Evolutionary conservation across 2,888 invertebrate genomes (phyloP).

Genomic region (Cantharis rustica): DNA sequence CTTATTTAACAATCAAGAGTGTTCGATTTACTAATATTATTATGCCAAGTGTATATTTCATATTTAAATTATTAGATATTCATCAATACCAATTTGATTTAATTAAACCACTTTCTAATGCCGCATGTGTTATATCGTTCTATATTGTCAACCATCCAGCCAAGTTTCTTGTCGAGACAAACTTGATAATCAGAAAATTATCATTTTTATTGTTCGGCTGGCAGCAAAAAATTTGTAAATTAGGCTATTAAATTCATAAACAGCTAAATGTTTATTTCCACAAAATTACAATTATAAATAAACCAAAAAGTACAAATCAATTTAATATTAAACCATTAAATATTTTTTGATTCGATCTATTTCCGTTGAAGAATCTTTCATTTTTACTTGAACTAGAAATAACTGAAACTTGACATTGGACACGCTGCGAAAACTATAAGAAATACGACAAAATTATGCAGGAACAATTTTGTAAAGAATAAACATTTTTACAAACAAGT

Average conservation of each 20-base stretch:
- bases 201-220: not conserved
- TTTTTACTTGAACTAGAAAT: too few relatives aligned
- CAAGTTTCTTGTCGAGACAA: not conserved
- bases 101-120: not conserved
- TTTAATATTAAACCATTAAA: too few relatives aligned
- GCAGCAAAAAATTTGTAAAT: not conserved
- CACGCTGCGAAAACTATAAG: too few relatives aligned
- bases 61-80: not conserved
- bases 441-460: too few relatives aligned
- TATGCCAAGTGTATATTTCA: not conserved
- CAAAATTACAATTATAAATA: too few relatives aligned
- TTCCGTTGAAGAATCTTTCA: too few relatives aligned
- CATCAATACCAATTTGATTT: not conserved
- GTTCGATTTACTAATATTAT: not conserved
- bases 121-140: not conserved
- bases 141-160: not conserved
- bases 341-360: too few relatives aligned
- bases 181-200: not conserved
- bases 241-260: not conserved
- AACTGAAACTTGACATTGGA: too few relatives aligned
- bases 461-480: too few relatives aligned
- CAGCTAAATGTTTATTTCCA: not conserved
- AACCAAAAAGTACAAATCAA: too few relatives aligned
- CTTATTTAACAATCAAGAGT: not conserved
- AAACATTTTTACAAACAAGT: too few relatives aligned